Evolutionary conservation across 2,113 vertebrate species (phyloP).

Genomic region (Myotis yumanensis): DNA sequence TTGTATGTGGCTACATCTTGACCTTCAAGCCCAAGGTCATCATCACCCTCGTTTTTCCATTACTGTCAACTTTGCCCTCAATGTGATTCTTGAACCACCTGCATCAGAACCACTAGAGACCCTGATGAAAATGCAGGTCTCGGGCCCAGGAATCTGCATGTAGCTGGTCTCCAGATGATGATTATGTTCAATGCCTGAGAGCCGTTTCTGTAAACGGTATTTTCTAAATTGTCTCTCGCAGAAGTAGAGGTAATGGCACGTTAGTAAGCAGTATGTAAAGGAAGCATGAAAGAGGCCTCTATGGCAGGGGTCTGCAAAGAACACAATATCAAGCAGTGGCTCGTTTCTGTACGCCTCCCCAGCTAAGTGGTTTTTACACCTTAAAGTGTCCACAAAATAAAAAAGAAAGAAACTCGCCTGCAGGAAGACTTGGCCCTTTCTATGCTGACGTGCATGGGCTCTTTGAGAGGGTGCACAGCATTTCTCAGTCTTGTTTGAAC

Average conservation of each 20-base stretch:
- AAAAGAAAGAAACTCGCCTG: background rate
- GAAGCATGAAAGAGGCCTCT: background rate
- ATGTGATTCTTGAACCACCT: background rate
- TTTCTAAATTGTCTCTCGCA: slow-evolving; percentile 21
- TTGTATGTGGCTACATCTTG: background rate
- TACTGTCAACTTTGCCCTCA: background rate
- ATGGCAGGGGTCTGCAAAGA: background rate
- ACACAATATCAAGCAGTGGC: background rate
- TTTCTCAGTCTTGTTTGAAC: background rate
- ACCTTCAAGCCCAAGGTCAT: background rate
- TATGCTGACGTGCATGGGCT: background rate
- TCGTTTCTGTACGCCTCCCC: background rate
- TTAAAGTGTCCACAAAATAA: background rate
- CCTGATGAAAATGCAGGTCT: background rate
- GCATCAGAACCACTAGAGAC: background rate
- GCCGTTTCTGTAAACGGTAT: background rate
- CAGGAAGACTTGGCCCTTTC: background rate
- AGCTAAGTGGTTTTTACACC: background rate
- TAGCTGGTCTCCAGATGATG: background rate
- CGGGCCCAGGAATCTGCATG: background rate
- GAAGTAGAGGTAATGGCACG: background rate
- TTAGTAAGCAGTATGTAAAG: background rate
- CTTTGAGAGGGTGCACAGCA: background rate
- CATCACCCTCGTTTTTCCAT: background rate
- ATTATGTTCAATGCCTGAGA: background rate